Evolutionary conservation across 2,113 vertebrate species (phyloP), one percentile per base, ranked within the genome.

Genomic region (Rhinolophus sinicus): DNA sequence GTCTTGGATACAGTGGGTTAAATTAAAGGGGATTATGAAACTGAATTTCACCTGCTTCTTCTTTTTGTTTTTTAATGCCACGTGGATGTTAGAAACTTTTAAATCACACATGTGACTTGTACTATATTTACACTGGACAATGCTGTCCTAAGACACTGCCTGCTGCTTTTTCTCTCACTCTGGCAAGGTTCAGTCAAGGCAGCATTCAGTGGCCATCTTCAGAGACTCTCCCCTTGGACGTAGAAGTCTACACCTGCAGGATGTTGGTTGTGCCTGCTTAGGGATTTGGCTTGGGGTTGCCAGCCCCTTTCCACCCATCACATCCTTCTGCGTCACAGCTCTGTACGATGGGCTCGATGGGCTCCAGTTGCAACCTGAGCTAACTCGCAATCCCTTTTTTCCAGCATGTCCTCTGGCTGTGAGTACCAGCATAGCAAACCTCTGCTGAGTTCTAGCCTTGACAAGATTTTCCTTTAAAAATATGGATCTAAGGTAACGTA

Each of bases 211-310:
- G 35, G 38, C 30, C 2, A 6, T 19, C 52, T 93, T 69, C 30
- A 75, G 38, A 30, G 72, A 56, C 19, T 2, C 38, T 77, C 40
- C 11, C 50, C 26, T 67, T 28, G 18, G 64, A 18, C 7, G 35
- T 19, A 14, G 4, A 33, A 33, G 24, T 5, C 14, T 72, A 0
- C 6, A n/a, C 50, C 30, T 1, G 0, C 35, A 18, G 11, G 4
- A 50, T 24, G 9, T 15, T 21, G 35, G 38, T 35, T 33, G 30
- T 62, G 33, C 44, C 54, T 60, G 22, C 22, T 54, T 5, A 35
- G 21, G 8, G 14, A 21, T 40, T 60, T 47, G 16, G 28, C 28
- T 85, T 78, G 38, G 33, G 54, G 15, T 50, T 70, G 1, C 21
- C 9, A 28, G 26, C 7, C 21, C 82, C 76, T 65, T 86, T 72